Evolutionary conservation across 2,888 invertebrate genomes (phyloP).

Genomic region (Apamea anceps): DNA sequence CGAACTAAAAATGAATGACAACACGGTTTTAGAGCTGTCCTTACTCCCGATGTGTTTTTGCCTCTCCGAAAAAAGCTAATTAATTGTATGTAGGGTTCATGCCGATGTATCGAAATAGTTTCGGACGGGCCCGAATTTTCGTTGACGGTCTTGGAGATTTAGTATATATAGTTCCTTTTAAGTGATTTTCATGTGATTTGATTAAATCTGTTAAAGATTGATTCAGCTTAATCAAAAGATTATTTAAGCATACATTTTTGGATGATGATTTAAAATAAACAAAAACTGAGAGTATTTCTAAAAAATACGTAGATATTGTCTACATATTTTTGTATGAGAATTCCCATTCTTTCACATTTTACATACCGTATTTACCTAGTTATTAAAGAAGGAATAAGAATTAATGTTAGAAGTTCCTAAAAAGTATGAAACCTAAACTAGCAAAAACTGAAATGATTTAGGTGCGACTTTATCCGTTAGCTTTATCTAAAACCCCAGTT

Average conservation of each 20-base stretch:
- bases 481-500: not conserved
- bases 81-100: not conserved
- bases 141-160: not conserved
- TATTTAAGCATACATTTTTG: not conserved
- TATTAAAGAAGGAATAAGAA: not conserved
- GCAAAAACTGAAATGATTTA: constrained; percentile 8
- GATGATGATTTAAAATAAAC: not conserved
- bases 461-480: constrained; percentile 2
- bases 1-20: too few species aligned
- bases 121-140: not conserved
- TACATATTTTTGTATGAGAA: not conserved
- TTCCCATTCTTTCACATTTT: not conserved
- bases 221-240: not conserved
- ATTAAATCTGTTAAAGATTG: not conserved
- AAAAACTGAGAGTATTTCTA: not conserved
- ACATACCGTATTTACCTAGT: not conserved
- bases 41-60: too few species aligned
- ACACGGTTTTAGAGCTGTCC: too few species aligned
- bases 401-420: not conserved
- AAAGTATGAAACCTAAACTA: not conserved
- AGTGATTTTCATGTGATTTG: too few species aligned
- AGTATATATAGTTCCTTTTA: too few species aligned
- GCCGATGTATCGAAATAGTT: not conserved
- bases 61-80: not conserved
- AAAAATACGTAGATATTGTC: too few species aligned